Conservation (phyloP, 2,888 invertebrate genomes). For the Cephus rjabovi region DNA sequence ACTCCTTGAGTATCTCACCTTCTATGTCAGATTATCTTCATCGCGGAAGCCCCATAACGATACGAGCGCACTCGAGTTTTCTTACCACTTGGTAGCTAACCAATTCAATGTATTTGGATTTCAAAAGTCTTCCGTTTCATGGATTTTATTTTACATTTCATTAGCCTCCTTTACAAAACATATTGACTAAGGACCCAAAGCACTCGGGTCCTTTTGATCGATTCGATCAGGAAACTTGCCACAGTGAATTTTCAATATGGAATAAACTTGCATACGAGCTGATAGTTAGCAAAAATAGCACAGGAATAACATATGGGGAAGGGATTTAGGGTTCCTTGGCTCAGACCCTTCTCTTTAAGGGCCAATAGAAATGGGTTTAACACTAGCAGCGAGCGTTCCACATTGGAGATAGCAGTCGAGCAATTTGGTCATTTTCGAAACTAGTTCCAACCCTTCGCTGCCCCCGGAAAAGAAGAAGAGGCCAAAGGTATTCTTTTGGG, state of each 20-base stretch:
- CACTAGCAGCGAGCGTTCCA: background rate
- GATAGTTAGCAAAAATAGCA: background rate
- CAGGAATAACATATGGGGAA: background rate
- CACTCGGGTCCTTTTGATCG: background rate
- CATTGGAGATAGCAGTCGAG: background rate
- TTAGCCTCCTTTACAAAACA: background rate
- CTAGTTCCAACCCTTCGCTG: conserved; percentile 4
- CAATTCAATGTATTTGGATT: background rate
- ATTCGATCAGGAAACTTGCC: background rate
- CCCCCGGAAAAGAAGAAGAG: background rate
- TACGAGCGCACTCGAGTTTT: background rate
- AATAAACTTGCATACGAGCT: background rate
- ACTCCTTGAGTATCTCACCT: background rate
- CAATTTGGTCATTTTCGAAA: background rate
- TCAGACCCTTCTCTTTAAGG: background rate
- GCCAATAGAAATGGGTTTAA: background rate
- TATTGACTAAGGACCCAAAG: background rate
- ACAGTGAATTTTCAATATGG: background rate
- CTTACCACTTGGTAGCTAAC: background rate
- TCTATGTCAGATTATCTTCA: background rate
- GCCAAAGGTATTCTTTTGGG: conserved; percentile 20
- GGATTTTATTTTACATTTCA: background rate
- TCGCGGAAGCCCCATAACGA: background rate
- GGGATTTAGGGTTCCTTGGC: background rate
- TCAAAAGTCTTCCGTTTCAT: background rate